Evolutionary conservation across 1,140 invertebrate species (phyloP).

Genomic region (Drosophila nannoptera): DNA sequence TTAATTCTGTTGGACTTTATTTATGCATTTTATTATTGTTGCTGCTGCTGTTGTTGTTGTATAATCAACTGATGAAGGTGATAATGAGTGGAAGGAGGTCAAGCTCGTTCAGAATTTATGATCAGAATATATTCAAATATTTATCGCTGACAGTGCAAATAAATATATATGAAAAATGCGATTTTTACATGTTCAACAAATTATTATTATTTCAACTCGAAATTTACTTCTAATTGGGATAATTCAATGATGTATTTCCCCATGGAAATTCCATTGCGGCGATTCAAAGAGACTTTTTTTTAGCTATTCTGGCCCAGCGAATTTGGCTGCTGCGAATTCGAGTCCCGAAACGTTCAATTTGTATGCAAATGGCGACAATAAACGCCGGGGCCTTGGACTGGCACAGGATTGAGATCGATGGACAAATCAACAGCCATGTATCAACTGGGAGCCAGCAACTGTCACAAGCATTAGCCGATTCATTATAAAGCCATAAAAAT

Average conservation of each 20-base stretch:
- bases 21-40: conserved; percentile 1
- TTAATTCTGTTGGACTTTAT: conserved; percentile 15
- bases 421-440: conserved; percentile 25
- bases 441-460: conserved; percentile 21
- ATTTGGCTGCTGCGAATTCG: background rate
- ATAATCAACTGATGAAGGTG: conserved; percentile 27
- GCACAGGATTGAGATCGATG: conserved; percentile 2
- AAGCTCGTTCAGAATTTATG: conserved; percentile 4
- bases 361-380: conserved; percentile 13
- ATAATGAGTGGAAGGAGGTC: conserved; percentile 15
- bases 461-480: conserved; percentile 40
- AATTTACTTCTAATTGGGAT: background rate
- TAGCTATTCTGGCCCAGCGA: too few relatives aligned
- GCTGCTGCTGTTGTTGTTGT: conserved; percentile 1
- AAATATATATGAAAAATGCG: too few relatives aligned
- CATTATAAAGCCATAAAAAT: conserved; percentile 52
- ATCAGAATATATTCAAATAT: background rate
- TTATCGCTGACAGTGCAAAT: background rate
- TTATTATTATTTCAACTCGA: background rate
- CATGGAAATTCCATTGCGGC: too few relatives aligned
- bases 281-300: too few relatives aligned
- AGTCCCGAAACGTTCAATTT: background rate
- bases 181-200: too few relatives aligned
- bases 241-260: background rate
- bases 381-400: background rate